phyloP scores from a whole-genome alignment of 37 sponge, comb jelly and placozoan species.

The Spongia lamella region DNA sequence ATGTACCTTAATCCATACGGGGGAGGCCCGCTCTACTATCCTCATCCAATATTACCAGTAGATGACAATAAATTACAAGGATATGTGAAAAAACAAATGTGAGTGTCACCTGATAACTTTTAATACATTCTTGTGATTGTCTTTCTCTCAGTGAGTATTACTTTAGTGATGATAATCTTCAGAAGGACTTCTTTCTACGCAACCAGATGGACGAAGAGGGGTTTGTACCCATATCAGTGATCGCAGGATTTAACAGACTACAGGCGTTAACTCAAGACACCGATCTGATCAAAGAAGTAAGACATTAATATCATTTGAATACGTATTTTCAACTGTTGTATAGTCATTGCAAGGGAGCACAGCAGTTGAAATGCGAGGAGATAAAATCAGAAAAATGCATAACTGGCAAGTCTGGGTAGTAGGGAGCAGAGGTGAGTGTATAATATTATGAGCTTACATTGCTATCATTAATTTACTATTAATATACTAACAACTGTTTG shows the following conservation, averaged over 20 bases:
- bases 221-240: slow-evolving; percentile 78
- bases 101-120: slow-evolving; percentile 10
- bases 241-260: slow-evolving; percentile 90
- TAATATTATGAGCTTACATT: too few relatives aligned
- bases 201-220: slow-evolving; percentile 95
- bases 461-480: too few relatives aligned
- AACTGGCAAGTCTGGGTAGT: slow-evolving; percentile 82
- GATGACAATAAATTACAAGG: slow-evolving; percentile 78
- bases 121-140: background rate
- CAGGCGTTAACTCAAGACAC: slow-evolving; percentile 79
- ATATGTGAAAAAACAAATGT: slow-evolving; percentile 87
- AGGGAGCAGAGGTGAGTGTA: slow-evolving; percentile 1
- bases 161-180: slow-evolving; percentile 94
- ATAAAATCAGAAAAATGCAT: slow-evolving; percentile 64
- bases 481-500: too few relatives aligned
- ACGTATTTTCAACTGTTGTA: background rate
- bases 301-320: background rate
- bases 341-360: slow-evolving; percentile 46
- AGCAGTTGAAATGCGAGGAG: slow-evolving; percentile 47
- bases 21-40: slow-evolving; percentile 27
- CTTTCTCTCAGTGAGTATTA: slow-evolving; percentile 82
- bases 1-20: slow-evolving; percentile 37
- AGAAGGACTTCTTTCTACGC: slow-evolving; percentile 88
- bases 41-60: slow-evolving; percentile 58
- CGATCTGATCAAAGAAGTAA: slow-evolving; percentile 71